Evolutionary conservation across 2,113 vertebrate species (phyloP), one percentile per base, ranked within the genome.

Genomic region (Cisticola juncidis): DNA sequence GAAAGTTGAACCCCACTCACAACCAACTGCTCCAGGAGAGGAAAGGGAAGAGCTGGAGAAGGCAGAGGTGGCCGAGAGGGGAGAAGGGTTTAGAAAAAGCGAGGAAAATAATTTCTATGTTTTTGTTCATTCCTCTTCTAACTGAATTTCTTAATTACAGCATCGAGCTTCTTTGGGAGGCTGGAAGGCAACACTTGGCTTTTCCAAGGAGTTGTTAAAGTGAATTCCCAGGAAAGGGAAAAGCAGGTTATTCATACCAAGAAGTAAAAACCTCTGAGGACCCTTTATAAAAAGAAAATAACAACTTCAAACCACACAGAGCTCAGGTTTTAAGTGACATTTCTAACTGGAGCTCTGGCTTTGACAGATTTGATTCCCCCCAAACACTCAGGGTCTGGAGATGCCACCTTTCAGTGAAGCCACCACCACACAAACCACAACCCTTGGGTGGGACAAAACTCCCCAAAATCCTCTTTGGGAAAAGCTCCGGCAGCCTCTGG

Each of bases 361-460:
- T 70, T 62, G 53, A 54, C 58, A 36, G 8, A 22, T 21, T 12
- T 0, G 0, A 1, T 36, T 56, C 17, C 19, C 16, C 14, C 4
- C 0, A 2, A 9, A 33, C 0, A 0, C 31, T 48, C 36, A 2
- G 10, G 26, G 26, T 14, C 36, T 0, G 0, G 40, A 92, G 77
- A 38, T 62, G 53, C 3, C 72, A 47, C 25, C 54, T 6, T 6
- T 14, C 7, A 25, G 35, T 36, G 47, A 51, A 77, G 36, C 38
- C 33, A 3, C 25, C 50, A 14, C 9, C 0, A 0, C 48, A 5
- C 2, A 47, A 65, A 11, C 23, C 12, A 1, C 54, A 28, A 2
- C 10, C 6, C 12, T 0, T 0, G 7, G 19, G 8, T 2, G 14
- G 33, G 15, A 62, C 44, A 28, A 25, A 64, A 5, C 1, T 15